Conservation (phyloP, 2,113 vertebrate genomes). For the Morphnarchus princeps region DNA sequence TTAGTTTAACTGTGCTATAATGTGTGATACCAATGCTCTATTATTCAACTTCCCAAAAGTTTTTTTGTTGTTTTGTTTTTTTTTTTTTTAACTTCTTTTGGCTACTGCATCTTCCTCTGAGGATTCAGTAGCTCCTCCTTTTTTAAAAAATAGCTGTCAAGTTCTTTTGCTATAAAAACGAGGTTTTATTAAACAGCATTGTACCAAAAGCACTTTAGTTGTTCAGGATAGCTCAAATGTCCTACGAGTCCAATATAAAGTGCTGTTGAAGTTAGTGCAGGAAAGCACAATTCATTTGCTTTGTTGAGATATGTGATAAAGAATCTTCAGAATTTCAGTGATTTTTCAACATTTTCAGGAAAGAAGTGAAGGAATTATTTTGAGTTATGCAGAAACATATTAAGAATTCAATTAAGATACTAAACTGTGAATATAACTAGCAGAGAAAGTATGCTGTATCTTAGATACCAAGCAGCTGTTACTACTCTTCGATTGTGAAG, state of each 20-base stretch:
- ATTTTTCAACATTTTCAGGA: background rate
- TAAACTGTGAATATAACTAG: background rate
- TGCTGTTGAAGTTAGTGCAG: background rate
- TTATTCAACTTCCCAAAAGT: background rate
- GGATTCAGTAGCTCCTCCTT: background rate
- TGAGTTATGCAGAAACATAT: background rate
- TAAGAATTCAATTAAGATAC: background rate
- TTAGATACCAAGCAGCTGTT: background rate
- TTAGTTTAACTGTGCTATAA: background rate
- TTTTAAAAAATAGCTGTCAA: background rate
- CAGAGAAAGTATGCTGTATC: background rate
- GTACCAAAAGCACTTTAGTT: background rate
- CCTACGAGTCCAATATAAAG: background rate
- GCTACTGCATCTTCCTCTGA: background rate
- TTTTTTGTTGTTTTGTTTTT: background rate
- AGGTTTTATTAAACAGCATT: background rate
- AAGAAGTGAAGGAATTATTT: background rate
- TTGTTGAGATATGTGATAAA: background rate
- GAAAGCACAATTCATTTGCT: background rate
- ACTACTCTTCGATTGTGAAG: background rate
- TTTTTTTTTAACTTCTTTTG: background rate
- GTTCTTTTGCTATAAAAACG: background rate
- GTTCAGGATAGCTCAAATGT: background rate
- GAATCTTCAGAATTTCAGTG: background rate
- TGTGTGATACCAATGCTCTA: background rate